Evolutionary conservation across 2,113 vertebrate genomes (phyloP), one percentile per base, ranked within the genome.

Genomic region (Leptodactylus fuscus): DNA sequence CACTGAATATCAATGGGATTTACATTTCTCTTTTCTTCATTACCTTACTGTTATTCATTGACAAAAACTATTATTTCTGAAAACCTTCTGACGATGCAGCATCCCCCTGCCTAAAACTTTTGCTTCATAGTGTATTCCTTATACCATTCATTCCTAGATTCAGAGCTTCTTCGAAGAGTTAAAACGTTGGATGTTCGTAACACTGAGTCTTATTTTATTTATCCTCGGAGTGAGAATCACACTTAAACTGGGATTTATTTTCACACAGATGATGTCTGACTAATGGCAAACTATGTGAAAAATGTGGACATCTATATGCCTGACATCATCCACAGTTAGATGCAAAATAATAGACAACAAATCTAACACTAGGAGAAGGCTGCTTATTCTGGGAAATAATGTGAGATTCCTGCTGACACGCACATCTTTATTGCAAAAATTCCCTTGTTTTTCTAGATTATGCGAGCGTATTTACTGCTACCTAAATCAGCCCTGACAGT

Each of bases 361-460:
- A 53, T 13, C 49, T 80, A 62, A 55, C 77, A 20, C 53, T 24
- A 11, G 29, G 22, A 13, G 53, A 36, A 24, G 12, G 34, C 13
- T 18, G 53, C 53, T 41, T 24, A 27, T 27, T 24, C 22, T 24
- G 53, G 60, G 49, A 22, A 24, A 60, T 79, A 60, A 41, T 32
- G 34, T 41, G 10, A 79, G 20, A 79, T 60, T 38, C 34, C n/a
- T 60, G 76, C 76, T 79, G 76, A 79, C 75, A 58, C 51, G 1
- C 3, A 18, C 18, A 77, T 51, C 49, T 34, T n/a, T 29, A 49
- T 27, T 77, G 74, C 22, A 38, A 78, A 58, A 27, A 41, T 36
- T 53, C 49, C 29, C 51, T n/a, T 58, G 65, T 79, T 24, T 58
- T n/a, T 2, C 12, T 60, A 9, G 10, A 79, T 79, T 36, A 41